phyloP scores from a whole-genome alignment of 2,113 vertebrate species.

The Scopus umbretta region DNA sequence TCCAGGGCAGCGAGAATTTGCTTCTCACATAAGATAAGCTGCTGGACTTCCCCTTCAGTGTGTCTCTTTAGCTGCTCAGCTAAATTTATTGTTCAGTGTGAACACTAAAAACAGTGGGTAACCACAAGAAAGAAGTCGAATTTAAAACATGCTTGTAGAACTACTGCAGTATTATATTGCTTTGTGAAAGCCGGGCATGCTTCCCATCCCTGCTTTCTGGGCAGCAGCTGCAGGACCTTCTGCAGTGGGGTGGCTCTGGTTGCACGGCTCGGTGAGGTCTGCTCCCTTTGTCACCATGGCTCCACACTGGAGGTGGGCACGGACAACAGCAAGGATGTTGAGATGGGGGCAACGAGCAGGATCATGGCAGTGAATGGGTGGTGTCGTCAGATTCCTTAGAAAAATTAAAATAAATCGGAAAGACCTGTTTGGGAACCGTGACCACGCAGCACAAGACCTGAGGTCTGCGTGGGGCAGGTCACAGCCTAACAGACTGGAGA shows the following conservation, averaged over 20 bases:
- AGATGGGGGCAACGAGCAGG: background rate
- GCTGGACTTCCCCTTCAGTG: background rate
- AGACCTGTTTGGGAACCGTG: background rate
- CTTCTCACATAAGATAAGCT: background rate
- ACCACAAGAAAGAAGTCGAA: background rate
- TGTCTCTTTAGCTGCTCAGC: background rate
- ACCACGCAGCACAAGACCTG: background rate
- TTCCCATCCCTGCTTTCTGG: background rate
- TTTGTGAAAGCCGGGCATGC: background rate
- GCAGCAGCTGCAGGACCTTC: background rate
- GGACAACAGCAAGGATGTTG: background rate
- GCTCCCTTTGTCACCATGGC: background rate
- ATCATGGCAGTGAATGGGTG: background rate
- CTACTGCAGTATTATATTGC: background rate
- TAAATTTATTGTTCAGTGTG: background rate
- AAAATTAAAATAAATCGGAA: background rate
- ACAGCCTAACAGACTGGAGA: background rate
- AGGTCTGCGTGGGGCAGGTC: background rate
- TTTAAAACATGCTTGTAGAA: background rate
- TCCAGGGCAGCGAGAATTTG: background rate
- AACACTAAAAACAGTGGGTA: background rate
- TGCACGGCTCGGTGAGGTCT: background rate
- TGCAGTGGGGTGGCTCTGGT: background rate
- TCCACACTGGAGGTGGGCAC: accelerated
- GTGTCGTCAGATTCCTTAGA: background rate